Evolutionary conservation across 1,140 invertebrate species (phyloP), one percentile per base, ranked within the genome.

Genomic region (Halictus rubicundus): DNA sequence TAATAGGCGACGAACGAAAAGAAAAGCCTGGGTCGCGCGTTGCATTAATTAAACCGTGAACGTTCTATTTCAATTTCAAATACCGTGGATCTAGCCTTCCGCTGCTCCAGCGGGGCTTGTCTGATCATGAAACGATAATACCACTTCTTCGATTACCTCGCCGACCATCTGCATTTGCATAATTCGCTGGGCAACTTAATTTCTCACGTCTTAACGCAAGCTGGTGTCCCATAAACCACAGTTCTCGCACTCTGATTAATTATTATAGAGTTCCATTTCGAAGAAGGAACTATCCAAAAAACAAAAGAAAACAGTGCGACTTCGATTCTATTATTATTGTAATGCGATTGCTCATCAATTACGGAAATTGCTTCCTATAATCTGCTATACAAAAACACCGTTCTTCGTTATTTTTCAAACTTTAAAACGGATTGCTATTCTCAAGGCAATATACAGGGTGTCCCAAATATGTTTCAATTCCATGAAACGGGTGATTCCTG

Each of bases 21-120:
- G 39, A 63, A 63, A 42, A 25, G 16, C 14, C 25, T 21, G 5
- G 14, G 19, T 27, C 46, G 7, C 42, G 60, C 19, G 14, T 71
- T 49, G 65, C 69, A 70, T 75, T 77, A 77, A 85, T 86, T 86
- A 86, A 85, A 39, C 27, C 57, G 25, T 27, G 52, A 39, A 78
- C 49, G 23, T 82, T 85, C 82, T 74, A 84, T 85, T 85, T 86
- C 79, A 86, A 85, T 86, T 86, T 85, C 70, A 86, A 86, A 85
- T 81, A 85, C 65, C 42, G 39, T 42, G 61, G 70, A 75, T 78
- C 23, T n/a, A 54, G 19, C 25, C 54, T 23, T 23, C 25, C 19
- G 59, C 52, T 37, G 25, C 39, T 19, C 60, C 49, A 23, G n/a
- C 37, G 25, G 69, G 14, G 81, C 25, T 64, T 57, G 70, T 81